These are phyloP conservation scores for Neoascia interrupta DNA, from an alignment of 2,888 invertebrate species.

Conservation along the genomic window DNA sequence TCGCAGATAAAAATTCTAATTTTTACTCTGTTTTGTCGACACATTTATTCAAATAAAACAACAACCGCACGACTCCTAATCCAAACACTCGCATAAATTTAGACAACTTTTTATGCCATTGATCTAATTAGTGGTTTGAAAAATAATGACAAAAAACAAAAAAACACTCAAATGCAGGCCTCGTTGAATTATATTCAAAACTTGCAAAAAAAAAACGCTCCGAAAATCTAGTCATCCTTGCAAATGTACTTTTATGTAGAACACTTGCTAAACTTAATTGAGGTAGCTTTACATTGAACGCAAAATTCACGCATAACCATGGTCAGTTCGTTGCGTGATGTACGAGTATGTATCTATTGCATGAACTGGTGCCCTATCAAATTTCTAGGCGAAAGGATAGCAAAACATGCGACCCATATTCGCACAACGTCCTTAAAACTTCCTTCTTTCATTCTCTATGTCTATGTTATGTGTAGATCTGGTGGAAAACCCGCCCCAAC, in stretches of 20 bases:
- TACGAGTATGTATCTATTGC: no score
- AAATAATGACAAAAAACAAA: constrained; percentile 18
- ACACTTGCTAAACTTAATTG: constrained; percentile 21
- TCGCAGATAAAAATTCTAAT: no score
- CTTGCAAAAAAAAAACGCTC: constrained; percentile 20
- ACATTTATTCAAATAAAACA: no score
- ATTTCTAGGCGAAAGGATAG: no score
- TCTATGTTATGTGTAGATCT: no score
- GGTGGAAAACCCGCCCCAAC: background rate
- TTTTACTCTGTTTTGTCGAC: no score
- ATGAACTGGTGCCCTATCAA: background rate
- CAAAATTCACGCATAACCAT: constrained; percentile 27
- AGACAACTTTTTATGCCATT: constrained; percentile 58
- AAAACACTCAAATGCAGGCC: constrained; percentile 19
- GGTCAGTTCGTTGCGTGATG: constrained; percentile 1
- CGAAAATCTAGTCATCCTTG: constrained; percentile 65
- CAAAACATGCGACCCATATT: background rate
- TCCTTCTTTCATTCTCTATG: no score
- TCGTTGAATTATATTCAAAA: constrained; percentile 32
- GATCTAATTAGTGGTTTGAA: constrained; percentile 58
- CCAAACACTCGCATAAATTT: no score
- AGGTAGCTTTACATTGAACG: constrained; percentile 23
- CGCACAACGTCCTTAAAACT: background rate
- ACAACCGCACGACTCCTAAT: no score
- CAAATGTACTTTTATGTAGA: constrained; percentile 58